Percentiles rank a stretch among this genome's conserved stretches.
phyloP scores from a whole-genome alignment of 2,888 invertebrate species.

The Eilema griseolum region DNA sequence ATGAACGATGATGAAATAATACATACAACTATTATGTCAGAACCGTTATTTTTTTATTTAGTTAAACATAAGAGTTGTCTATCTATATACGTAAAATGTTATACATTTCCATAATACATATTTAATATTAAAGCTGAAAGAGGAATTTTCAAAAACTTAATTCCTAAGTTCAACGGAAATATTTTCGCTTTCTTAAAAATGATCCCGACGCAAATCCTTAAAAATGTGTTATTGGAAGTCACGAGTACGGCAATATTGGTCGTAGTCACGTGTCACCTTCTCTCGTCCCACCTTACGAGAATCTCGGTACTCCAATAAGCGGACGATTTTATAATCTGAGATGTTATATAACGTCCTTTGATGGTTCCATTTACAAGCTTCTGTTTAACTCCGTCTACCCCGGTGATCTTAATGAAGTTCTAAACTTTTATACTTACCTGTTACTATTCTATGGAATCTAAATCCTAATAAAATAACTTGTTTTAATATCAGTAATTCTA shows the following conservation, averaged over 20 bases:
- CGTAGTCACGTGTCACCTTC: conserved; percentile 48
- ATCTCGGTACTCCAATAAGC: conserved; percentile 49
- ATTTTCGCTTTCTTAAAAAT: conserved; percentile 67
- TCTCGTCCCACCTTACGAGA: conserved; percentile 44
- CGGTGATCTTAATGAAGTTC: background rate
- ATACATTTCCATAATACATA: conserved; percentile 42
- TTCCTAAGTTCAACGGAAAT: conserved; percentile 64
- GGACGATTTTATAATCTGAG: conserved; percentile 53
- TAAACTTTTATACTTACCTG: background rate
- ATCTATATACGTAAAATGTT: no score
- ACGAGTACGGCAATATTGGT: conserved; percentile 58
- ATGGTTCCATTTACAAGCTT: background rate
- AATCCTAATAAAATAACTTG: background rate
- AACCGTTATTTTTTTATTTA: no score
- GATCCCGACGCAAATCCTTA: conserved; percentile 70
- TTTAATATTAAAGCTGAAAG: conserved; percentile 62
- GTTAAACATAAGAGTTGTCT: no score
- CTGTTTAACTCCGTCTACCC: background rate
- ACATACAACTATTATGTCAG: no score
- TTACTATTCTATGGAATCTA: background rate
- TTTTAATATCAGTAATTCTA: conserved; percentile 1
- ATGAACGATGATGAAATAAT: no score
- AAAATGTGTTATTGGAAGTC: conserved; percentile 71
- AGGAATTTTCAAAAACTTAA: conserved; percentile 60
- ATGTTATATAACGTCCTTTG: conserved; percentile 32